Percentiles rank a stretch among this genome's conserved stretches.
These are phyloP conservation scores for Papilio protenor DNA, from an alignment of 2,888 invertebrate genomes.

Conservation along the genomic window DNA sequence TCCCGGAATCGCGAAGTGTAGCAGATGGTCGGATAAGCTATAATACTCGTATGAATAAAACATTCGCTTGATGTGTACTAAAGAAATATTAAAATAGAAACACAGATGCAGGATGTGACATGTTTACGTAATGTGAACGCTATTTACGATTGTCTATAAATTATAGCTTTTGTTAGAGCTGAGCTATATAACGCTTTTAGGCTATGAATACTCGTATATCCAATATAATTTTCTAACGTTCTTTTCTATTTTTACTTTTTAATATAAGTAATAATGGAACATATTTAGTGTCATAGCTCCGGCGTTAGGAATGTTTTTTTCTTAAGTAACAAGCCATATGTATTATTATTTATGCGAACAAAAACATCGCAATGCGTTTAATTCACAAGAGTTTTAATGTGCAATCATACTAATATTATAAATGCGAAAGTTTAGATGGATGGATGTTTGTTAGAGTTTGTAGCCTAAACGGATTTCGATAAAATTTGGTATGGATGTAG, in stretches of 20 bases:
- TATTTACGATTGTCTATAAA: slow-evolving; percentile 41
- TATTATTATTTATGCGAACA: neutral
- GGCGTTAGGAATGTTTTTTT: neutral
- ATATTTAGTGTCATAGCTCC: neutral
- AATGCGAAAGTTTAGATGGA: too few species aligned
- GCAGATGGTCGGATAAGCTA: slow-evolving; percentile 38
- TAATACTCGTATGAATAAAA: slow-evolving; percentile 42
- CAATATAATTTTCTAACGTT: neutral
- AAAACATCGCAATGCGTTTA: neutral
- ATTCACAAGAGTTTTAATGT: neutral
- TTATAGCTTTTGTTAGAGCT: slow-evolving; percentile 37
- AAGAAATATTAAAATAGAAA: slow-evolving; percentile 44
- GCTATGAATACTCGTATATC: slow-evolving; percentile 1
- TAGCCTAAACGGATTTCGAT: too few species aligned
- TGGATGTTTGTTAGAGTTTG: too few species aligned
- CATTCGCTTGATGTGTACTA: slow-evolving; percentile 36
- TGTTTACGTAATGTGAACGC: slow-evolving; percentile 40
- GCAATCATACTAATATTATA: too few species aligned
- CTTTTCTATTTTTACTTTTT: neutral
- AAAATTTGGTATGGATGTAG: too few species aligned
- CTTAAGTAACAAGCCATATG: neutral
- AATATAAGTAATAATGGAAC: neutral
- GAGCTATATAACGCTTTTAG: slow-evolving; percentile 17
- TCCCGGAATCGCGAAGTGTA: slow-evolving; percentile 41
- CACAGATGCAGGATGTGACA: slow-evolving; percentile 44